Base-by-base conservation (phyloP, 2,797 vertebrate species). In the Gastrophryne carolinensis region DNA sequence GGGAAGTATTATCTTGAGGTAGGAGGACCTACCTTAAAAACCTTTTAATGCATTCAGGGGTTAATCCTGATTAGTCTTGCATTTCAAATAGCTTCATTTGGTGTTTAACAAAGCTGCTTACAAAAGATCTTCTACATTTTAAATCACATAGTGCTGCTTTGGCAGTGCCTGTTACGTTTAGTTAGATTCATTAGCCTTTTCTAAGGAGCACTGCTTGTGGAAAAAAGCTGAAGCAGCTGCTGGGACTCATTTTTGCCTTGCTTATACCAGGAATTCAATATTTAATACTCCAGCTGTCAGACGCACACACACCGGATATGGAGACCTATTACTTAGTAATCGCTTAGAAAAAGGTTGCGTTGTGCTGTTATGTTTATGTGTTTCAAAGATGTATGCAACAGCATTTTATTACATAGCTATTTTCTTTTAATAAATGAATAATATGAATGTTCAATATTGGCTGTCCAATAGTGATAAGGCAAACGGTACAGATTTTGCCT, bases 161-260 rank as follows among this genome's bases (percentile, higher is more conserved):
- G 79, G 80, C 81, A 86, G 75, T n/a, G 70, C 69, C 67, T 85
- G 77, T 61, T 83, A 57, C 71, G 82, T 84, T 86, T 81, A 78
- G 85, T 85, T 83, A 87, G 75, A 84, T 84, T 84, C 82, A 85
- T 86, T 87, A 85, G 60, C 69, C 63, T 82, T 79, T 85, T 83
- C 81, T 86, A 72, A 86, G 85, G 64, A 83, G 65, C 70, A 19
- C 58, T 75, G 57, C 78, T 86, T 64, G 72, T 37, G 67, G 73
- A 76, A 85, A 87, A 81, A 50, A 67, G 61, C 79, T 86, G 78
- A 79, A 86, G 81, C 80, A 86, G 73, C 77, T 84, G 72, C 74
- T 79, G 74, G 81, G 44, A 82, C 75, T 83, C 81, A 86, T 88
- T 86, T n/a, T 83, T 82, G 78, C 72, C 79, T 86, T 86, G 81